Evolutionary conservation across 2,888 invertebrate species (phyloP).

Genomic region (Xestobium rufovillosum): DNA sequence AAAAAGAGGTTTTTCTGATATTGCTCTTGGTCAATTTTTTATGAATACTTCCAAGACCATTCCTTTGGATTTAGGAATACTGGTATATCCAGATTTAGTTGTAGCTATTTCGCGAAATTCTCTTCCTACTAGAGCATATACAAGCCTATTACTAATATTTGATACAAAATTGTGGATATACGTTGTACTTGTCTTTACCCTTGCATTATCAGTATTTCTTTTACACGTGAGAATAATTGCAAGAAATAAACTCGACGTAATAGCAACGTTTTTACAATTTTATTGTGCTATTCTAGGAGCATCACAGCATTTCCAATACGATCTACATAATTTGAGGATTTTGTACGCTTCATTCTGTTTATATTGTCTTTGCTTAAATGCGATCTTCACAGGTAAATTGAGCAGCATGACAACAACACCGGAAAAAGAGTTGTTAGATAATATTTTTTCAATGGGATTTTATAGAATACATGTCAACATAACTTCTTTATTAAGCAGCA

Average conservation of each 20-base stretch:
- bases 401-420: constrained; percentile 25
- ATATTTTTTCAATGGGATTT: no score
- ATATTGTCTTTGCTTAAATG: constrained; percentile 21
- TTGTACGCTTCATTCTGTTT: constrained; percentile 20
- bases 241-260: no score
- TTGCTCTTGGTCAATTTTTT: constrained; percentile 24
- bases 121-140: constrained; percentile 16
- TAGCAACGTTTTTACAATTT: no score
- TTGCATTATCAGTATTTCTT: constrained; percentile 12
- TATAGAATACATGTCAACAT: no score
- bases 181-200: constrained; percentile 7
- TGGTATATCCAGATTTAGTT: constrained; percentile 19
- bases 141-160: constrained; percentile 21
- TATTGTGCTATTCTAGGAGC: no score
- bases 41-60: constrained; percentile 21
- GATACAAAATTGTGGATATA: constrained; percentile 16
- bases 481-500: no score
- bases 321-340: constrained; percentile 18
- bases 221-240: no score
- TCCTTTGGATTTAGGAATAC: constrained; percentile 22
- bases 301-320: no score
- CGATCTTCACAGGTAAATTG: constrained; percentile 24
- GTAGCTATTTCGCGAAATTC: constrained; percentile 17
- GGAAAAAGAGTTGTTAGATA: no score
- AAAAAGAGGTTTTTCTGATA: constrained; percentile 7